Percentiles rank a stretch among this genome's conserved stretches.
phyloP scores from a whole-genome alignment of 2,888 invertebrate genomes.

The Euclidia mi region DNA sequence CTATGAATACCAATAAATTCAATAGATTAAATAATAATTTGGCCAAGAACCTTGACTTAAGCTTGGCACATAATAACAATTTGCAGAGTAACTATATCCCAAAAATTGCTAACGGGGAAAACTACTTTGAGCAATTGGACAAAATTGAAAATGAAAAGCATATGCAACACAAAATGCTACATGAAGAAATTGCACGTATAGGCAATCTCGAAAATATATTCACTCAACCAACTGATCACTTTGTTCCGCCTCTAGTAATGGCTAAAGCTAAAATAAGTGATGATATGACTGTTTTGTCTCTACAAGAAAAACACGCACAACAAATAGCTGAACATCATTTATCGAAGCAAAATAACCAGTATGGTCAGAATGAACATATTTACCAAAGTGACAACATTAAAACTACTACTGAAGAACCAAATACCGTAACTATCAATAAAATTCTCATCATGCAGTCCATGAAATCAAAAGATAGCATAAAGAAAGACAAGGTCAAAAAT shows the following conservation, averaged over 20 bases:
- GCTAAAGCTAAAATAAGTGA: slow-evolving; percentile 86
- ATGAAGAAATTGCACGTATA: slow-evolving; percentile 81
- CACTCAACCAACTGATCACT: slow-evolving; percentile 86
- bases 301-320: slow-evolving; percentile 86
- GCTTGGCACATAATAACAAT: slow-evolving; percentile 68
- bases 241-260: slow-evolving; percentile 87
- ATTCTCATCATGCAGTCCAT: slow-evolving; percentile 44
- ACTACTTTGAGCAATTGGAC: slow-evolving; percentile 71
- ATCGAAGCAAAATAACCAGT: slow-evolving; percentile 56
- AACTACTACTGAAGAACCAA: slow-evolving; percentile 54
- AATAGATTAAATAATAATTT: slow-evolving; percentile 53
- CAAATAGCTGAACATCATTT: slow-evolving; percentile 76
- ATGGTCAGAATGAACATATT: slow-evolving; percentile 46
- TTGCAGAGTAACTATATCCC: slow-evolving; percentile 80
- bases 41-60: slow-evolving; percentile 67
- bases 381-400: slow-evolving; percentile 40
- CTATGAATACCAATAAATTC: slow-evolving; percentile 47
- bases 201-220: slow-evolving; percentile 86
- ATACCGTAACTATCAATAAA: slow-evolving; percentile 43
- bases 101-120: slow-evolving; percentile 66
- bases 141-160: slow-evolving; percentile 80
- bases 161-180: slow-evolving; percentile 82
- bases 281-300: slow-evolving; percentile 86
- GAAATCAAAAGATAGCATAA: slow-evolving; percentile 55
- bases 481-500: slow-evolving; percentile 69